Evolutionary conservation across 2,113 vertebrate genomes (phyloP).

Genomic region (Onychorhynchus coronatus): DNA sequence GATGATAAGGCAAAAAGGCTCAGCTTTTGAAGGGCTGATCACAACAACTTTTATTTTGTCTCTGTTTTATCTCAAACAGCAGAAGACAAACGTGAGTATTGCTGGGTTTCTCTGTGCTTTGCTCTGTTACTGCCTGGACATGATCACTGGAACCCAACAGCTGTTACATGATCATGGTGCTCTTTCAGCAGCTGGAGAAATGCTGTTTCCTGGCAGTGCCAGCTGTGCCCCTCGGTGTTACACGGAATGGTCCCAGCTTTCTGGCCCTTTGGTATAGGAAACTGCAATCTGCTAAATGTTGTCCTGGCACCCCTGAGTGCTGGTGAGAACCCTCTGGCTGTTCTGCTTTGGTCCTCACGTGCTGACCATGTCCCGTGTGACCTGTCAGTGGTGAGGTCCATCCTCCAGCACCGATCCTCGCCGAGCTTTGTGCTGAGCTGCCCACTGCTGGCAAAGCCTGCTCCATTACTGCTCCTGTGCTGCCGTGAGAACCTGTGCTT

Average conservation of each 20-base stretch:
- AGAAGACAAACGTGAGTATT: constrained; percentile 43
- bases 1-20: not conserved
- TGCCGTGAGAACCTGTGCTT: not conserved
- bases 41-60: not conserved
- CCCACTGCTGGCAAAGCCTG: not conserved
- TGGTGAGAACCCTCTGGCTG: not conserved
- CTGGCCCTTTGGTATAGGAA: not conserved
- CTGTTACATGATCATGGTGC: not conserved
- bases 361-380: not conserved
- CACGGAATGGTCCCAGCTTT: not conserved
- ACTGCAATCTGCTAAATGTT: not conserved
- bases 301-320: not conserved
- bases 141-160: not conserved
- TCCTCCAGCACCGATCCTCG: not conserved
- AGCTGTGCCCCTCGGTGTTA: not conserved
- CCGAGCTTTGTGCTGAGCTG: not conserved
- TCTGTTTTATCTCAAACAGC: constrained; percentile 49
- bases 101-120: not conserved
- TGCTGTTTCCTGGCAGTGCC: not conserved
- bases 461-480: not conserved
- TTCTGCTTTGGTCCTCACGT: not conserved
- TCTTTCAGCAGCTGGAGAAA: not conserved
- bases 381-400: not conserved
- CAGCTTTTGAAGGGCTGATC: not conserved
- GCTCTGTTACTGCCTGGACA: not conserved